Evolutionary conservation across 2,797 vertebrate species (phyloP).

Genomic region (Enteromius viviparus): DNA sequence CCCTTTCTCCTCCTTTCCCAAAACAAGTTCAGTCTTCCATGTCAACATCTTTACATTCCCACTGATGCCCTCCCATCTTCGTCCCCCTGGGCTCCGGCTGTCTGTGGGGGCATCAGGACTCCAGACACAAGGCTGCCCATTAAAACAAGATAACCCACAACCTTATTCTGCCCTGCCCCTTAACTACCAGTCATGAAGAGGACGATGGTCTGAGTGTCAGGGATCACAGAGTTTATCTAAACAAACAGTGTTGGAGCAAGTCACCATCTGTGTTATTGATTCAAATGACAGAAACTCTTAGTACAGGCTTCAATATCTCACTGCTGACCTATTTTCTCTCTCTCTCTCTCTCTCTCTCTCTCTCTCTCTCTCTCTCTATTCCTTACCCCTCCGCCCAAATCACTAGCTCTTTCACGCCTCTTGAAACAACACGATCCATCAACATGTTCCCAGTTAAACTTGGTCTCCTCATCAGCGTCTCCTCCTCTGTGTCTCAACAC

Average conservation of each 20-base stretch:
- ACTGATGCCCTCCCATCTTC: not conserved
- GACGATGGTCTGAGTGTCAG: slow-evolving; percentile 12
- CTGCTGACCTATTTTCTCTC: slow-evolving; percentile 22
- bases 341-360: slow-evolving; percentile 2
- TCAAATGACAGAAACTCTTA: slow-evolving; percentile 28
- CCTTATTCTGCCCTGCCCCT: slow-evolving; percentile 15
- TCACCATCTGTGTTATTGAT: slow-evolving; percentile 34
- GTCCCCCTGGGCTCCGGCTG: not conserved
- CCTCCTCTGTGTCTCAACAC: slow-evolving; percentile 30
- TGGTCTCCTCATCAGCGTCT: slow-evolving; percentile 28
- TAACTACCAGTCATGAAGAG: slow-evolving; percentile 20
- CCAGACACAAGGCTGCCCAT: slow-evolving; percentile 37
- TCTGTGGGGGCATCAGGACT: slow-evolving; percentile 7
- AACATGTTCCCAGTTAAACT: slow-evolving; percentile 37
- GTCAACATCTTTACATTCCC: slow-evolving; percentile 18
- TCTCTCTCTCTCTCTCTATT: not conserved
- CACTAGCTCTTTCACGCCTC: slow-evolving; percentile 26
- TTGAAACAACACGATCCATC: slow-evolving; percentile 35
- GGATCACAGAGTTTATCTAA: slow-evolving; percentile 26
- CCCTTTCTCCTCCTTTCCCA: slow-evolving; percentile 11
- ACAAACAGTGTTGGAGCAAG: slow-evolving; percentile 28
- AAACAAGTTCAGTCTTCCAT: slow-evolving; percentile 17
- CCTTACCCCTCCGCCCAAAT: not conserved
- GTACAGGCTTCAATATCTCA: slow-evolving; percentile 23
- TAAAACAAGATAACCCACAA: slow-evolving; percentile 18